Conservation (phyloP, 2,797 vertebrate genomes). For the Morus bassanus region DNA sequence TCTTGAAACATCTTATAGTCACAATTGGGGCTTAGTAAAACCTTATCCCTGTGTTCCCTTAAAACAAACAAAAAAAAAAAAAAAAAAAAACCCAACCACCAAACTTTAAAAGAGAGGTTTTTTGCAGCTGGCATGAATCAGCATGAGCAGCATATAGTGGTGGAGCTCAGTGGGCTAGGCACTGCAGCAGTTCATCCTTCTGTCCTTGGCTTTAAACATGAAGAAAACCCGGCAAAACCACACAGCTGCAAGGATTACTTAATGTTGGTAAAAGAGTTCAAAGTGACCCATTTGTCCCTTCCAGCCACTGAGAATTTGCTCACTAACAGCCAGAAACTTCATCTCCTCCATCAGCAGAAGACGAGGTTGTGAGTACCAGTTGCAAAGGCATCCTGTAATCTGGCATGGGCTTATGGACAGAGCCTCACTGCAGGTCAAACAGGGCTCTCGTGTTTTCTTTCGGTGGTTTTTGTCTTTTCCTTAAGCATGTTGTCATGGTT, state of each 20-base stretch:
- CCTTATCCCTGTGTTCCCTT: background rate
- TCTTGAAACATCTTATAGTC: background rate
- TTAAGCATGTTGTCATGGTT: too few species aligned
- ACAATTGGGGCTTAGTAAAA: background rate
- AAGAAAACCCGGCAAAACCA: background rate
- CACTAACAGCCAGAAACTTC: background rate
- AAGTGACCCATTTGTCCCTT: background rate
- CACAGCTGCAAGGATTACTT: background rate
- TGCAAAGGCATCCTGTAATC: background rate
- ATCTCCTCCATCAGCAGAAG: background rate
- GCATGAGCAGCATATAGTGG: background rate
- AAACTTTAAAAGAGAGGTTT: fast-evolving
- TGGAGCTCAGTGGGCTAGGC: background rate
- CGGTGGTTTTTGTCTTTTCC: background rate
- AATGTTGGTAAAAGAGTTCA: background rate
- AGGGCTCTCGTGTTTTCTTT: background rate
- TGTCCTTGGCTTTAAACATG: background rate
- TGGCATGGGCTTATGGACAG: background rate
- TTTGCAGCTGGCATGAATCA: background rate
- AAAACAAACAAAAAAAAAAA: background rate
- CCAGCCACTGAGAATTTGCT: background rate
- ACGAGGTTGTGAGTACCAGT: fast-evolving
- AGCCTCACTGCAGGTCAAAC: background rate
- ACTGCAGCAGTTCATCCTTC: background rate
- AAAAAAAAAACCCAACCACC: too few species aligned